Evolutionary conservation across 2,797 vertebrate species (phyloP), one percentile per base, ranked within the genome.

Genomic region (Adrianichthys oophorus): DNA sequence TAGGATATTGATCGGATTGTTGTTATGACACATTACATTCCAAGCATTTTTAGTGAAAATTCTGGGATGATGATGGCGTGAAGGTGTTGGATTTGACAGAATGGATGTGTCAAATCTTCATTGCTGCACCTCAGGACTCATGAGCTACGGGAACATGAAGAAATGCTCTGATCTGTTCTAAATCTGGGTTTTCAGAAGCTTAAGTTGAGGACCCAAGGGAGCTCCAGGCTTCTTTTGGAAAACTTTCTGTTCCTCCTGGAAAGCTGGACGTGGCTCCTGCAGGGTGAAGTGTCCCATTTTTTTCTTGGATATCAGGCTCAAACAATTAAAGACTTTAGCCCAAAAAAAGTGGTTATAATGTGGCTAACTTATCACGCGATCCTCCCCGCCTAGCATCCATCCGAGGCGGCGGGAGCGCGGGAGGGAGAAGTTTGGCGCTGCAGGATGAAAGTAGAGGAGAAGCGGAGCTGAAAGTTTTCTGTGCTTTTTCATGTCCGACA

Each of bases 401-500:
- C 82, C 70, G 56, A 59, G 64, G 70, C 70, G 73, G 74, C 70
- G 70, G 76, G n/a, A n/a, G n/a, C 72, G 74, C 70, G 70, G 59
- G 69, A 55, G 41, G 43, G 52, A 40, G 40, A 72, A 53, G 72
- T 74, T 59, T 75, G 73, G 79, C 84, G 83, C 83, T 89, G 32
- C 32, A 41, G 80, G 77, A 84, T 80, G 59, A 85, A 80, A 84
- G 73, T 69, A 12, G 44, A 65, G 59, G 65, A 56, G 62, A 65
- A 77, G 64, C 68, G 64, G 68, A 80, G 78, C 68, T 26, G 68
- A 87, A 87, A 87, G 72, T 90, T 85, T 90, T 90, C 86, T 50
- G 49, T 73, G 17, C 87, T 85, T 89, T 91, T 91, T 90, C 85
- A 92, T 89, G 91, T 91, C 72, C 89, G 84, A 80, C 86, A 90